Conservation (phyloP, 2,888 invertebrate genomes). For the Apocheima hispidaria region DNA sequence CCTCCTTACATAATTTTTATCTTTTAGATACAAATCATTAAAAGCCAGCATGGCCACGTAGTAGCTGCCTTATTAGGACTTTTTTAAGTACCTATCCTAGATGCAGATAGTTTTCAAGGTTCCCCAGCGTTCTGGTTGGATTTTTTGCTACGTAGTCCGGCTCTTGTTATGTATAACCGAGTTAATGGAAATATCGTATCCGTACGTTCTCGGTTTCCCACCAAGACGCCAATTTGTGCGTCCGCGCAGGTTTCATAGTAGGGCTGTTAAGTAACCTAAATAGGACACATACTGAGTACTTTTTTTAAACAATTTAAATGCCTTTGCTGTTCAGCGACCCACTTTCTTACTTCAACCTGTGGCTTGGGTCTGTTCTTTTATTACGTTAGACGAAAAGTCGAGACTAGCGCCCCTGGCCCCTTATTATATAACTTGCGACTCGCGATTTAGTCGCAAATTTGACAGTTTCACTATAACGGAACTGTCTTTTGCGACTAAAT, state of each 20-base stretch:
- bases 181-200: constrained; percentile 70
- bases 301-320: neutral
- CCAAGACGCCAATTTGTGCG: constrained; percentile 82
- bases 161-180: constrained; percentile 66
- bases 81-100: constrained; percentile 36
- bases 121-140: constrained; percentile 52
- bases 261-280: constrained; percentile 29
- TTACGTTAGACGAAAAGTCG: no score
- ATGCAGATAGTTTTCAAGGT: constrained; percentile 60
- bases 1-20: no score
- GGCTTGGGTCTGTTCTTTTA: no score
- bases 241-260: constrained; percentile 57
- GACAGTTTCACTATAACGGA: no score
- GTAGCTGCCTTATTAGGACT: constrained; percentile 33
- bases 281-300: no score
- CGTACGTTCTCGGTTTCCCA: constrained; percentile 66
- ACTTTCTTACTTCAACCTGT: no score
- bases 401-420: no score
- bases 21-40: neutral
- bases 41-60: constrained; percentile 34
- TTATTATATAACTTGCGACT: no score
- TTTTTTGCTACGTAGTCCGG: constrained; percentile 57
- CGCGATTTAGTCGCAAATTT: no score
- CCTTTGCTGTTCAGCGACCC: neutral
- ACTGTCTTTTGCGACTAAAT: no score